Evolutionary conservation across 64 coral and sea anemone genomes (phyloP), one percentile per base, ranked within the genome.

Genomic region (Porites lutea): DNA sequence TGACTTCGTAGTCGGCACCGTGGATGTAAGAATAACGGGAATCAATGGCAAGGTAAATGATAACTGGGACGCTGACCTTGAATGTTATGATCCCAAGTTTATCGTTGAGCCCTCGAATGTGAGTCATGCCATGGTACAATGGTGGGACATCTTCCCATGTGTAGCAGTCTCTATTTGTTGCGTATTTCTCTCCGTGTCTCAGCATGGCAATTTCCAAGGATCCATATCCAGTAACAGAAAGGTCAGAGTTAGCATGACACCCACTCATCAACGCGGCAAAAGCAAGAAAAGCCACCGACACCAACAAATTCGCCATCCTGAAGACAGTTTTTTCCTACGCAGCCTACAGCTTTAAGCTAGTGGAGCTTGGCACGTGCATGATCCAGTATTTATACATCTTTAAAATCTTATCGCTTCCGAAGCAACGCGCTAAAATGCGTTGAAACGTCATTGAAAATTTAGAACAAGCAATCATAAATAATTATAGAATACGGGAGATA

Each of bases 91-190:
- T 45, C 2, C 92, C 96, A 2, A 15, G 15, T 73, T 98, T 98
- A 64, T 94, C 96, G 48, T 98, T 94, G 0, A 19, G 68, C 6
- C 96, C 96, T 59, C 96, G 88, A 10, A 98, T 51, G 59, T 98
- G 96, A 6, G 96, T 98, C 92, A 98, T 94, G 3, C 92, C 96
- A 27, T 98, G 88, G 82, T 98, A 98, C 83, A 80, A 65, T 3
- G 96, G 92, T 16, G 92, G 23, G 9, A 98, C 86, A 68, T 98
- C 96, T 65, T 98, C 96, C 3, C 70, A 88, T 0, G 51, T 55
- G 77, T 98, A 98, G 22, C 92, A 91, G 18, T 20, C 48, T 62
- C 96, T 75, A 59, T 97, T 92, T 8, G 92, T 98, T 37, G 96
- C 96, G 20, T 98, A 98, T 62, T 83, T 94, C 52, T 98, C 96